These are phyloP conservation scores for Aromia moschata DNA, from an alignment of 2,888 invertebrate species.

Conservation along the genomic window DNA sequence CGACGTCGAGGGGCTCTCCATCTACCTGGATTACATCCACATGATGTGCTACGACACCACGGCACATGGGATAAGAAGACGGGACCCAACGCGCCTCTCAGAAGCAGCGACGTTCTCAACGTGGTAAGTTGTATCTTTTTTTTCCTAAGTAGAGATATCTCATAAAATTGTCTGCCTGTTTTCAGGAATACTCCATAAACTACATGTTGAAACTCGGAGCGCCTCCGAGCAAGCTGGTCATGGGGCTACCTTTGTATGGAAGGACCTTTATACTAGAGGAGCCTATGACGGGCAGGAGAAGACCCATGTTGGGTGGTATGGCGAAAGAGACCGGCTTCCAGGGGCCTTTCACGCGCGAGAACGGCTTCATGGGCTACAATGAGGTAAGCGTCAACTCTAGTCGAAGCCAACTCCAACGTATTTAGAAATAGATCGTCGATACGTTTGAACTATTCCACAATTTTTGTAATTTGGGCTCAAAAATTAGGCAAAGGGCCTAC, in stretches of 20 bases:
- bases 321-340: conserved; percentile 73
- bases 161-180: conserved; percentile 14
- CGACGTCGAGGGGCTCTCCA: conserved; percentile 75
- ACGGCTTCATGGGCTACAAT: conserved; percentile 89
- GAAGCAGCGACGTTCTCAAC: conserved; percentile 70
- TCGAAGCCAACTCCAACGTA: no score
- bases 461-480: no score
- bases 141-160: background rate
- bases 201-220: conserved; percentile 80
- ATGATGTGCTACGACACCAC: conserved; percentile 93
- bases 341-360: conserved; percentile 81
- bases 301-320: conserved; percentile 65
- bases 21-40: conserved; percentile 77
- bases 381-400: no score
- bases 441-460: background rate
- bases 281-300: conserved; percentile 50
- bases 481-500: no score
- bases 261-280: conserved; percentile 75
- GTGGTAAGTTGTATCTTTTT: conserved; percentile 69
- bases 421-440: background rate
- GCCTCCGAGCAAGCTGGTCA: conserved; percentile 77
- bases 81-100: conserved; percentile 82
- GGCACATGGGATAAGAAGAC: conserved; percentile 82
- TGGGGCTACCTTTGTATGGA: conserved; percentile 87
- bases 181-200: conserved; percentile 78